Conservation (phyloP, 2,113 vertebrate species). For the Anas platyrhynchos region DNA sequence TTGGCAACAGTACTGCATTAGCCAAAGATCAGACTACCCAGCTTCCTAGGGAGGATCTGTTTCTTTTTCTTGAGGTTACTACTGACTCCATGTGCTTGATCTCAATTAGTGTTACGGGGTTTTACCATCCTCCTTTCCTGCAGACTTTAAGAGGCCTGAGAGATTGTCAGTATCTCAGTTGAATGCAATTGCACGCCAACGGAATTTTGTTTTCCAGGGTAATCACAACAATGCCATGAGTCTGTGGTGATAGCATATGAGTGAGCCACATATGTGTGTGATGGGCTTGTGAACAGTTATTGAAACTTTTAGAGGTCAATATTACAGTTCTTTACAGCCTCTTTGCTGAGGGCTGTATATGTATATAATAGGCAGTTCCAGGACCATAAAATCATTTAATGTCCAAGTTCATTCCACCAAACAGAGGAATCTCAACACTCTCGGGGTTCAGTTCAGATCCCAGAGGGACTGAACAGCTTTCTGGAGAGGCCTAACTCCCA, state of each 20-base stretch:
- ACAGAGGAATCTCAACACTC: background rate
- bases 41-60: background rate
- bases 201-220: background rate
- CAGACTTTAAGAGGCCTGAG: background rate
- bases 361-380: background rate
- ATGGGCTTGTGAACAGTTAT: background rate
- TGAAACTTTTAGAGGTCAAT: background rate
- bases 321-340: background rate
- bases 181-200: background rate
- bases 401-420: background rate
- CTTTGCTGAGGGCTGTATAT: background rate
- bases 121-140: background rate
- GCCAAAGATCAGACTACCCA: fast-evolving
- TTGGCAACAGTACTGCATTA: background rate
- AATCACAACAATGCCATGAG: background rate
- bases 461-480: background rate
- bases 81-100: fast-evolving
- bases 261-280: background rate
- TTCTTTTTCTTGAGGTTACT: background rate
- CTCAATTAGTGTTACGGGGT: background rate
- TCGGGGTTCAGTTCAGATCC: background rate
- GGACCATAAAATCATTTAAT: background rate
- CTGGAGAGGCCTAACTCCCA: background rate
- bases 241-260: background rate
- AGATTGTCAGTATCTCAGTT: background rate